These are phyloP conservation scores for Ptychadena robeensis DNA, from an alignment of 2,797 vertebrate genomes.

Conservation along the genomic window DNA sequence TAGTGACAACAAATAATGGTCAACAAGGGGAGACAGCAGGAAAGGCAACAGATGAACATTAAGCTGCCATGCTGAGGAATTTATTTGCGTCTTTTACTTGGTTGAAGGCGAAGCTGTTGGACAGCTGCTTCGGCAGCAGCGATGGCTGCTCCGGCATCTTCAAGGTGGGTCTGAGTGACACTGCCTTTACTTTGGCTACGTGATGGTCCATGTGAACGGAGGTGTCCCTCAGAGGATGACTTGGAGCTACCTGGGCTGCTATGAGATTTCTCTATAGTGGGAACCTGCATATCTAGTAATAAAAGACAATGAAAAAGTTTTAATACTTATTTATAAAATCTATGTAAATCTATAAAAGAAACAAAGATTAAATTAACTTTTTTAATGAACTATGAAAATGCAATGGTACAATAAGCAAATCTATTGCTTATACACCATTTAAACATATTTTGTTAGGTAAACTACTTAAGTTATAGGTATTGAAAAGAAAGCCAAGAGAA, in stretches of 20 bases:
- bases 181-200: constrained; percentile 99
- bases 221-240: constrained; percentile 95
- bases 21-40: constrained; percentile 73
- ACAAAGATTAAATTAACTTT: too few relatives aligned
- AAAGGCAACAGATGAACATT: constrained; percentile 87
- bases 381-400: too few relatives aligned
- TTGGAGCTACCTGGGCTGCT: constrained; percentile 98
- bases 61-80: constrained; percentile 95
- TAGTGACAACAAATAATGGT: constrained; percentile 75
- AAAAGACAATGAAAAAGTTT: neutral
- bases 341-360: too few relatives aligned
- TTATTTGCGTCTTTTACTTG: constrained; percentile 99
- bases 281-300: constrained; percentile 88
- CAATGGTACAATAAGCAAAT: too few relatives aligned
- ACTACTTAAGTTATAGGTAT: too few relatives aligned
- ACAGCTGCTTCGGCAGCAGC: constrained; percentile 96
- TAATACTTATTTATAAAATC: too few relatives aligned
- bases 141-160: constrained; percentile 96
- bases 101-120: constrained; percentile 96
- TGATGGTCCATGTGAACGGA: constrained; percentile 95
- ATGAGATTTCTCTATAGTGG: constrained; percentile 97
- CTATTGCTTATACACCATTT: too few relatives aligned
- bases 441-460: too few relatives aligned
- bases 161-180: constrained; percentile 95
- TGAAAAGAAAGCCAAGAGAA: too few relatives aligned